phyloP scores from a whole-genome alignment of 2,797 vertebrate species.

The Galaxias olidus region DNA sequence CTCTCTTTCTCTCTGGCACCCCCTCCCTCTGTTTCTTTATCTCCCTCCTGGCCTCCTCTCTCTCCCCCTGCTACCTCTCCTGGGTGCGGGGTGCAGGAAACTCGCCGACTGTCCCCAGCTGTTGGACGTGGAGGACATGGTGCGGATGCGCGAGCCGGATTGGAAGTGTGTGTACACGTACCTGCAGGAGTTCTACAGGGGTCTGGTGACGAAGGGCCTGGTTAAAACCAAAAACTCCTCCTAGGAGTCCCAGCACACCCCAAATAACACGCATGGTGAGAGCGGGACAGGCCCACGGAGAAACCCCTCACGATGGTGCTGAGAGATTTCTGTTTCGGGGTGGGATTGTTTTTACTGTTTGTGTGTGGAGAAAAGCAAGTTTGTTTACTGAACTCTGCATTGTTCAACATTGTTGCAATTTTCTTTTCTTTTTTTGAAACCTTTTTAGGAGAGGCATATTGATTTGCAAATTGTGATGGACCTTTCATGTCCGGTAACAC shows the following conservation, averaged over 20 bases:
- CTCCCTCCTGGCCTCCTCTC: constrained; percentile 62
- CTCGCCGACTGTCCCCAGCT: constrained; percentile 97
- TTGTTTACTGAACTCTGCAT: background rate
- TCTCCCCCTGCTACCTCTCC: constrained; percentile 43
- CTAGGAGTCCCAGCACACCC: constrained; percentile 76
- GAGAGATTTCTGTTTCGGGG: constrained; percentile 1
- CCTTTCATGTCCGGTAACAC: too few relatives aligned
- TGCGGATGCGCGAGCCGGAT: constrained; percentile 98
- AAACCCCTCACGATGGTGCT: constrained; percentile 42
- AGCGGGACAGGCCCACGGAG: constrained; percentile 65
- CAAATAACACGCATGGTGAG: constrained; percentile 87
- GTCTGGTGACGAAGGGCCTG: constrained; percentile 98
- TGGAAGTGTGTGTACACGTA: constrained; percentile 99
- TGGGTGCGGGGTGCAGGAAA: constrained; percentile 81
- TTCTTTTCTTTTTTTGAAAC: background rate
- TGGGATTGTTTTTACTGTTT: background rate
- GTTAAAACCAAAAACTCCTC: constrained; percentile 99
- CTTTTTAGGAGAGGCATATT: background rate
- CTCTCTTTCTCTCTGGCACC: constrained; percentile 43
- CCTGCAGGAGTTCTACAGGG: constrained; percentile 99
- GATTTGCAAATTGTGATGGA: too few relatives aligned
- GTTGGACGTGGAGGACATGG: constrained; percentile 99
- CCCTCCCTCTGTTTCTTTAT: constrained; percentile 55
- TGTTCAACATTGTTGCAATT: too few relatives aligned
- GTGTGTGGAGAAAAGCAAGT: background rate